Percentiles rank a stretch among this genome's conserved stretches.
These are phyloP conservation scores for Atethmia centrago DNA, from an alignment of 2,888 invertebrate genomes.

Conservation along the genomic window DNA sequence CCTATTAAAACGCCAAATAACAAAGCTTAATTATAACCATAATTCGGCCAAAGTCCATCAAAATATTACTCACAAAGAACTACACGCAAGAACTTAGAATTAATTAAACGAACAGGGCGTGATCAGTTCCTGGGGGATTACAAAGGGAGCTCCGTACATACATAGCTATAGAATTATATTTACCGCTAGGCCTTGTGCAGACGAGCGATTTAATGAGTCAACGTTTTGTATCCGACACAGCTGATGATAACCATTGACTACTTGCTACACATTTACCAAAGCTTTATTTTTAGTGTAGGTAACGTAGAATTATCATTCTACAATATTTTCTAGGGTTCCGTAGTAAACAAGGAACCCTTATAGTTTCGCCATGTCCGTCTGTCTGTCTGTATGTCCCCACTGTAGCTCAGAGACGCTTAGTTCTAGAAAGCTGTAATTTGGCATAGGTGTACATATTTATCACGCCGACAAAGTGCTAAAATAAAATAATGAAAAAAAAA, in stretches of 20 bases:
- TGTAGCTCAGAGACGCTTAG: too few species aligned
- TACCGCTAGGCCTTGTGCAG: conserved; percentile 9
- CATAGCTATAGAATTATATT: conserved; percentile 23
- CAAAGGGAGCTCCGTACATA: conserved; percentile 43
- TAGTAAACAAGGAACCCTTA: too few species aligned
- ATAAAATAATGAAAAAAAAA: too few species aligned
- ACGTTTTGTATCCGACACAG: not conserved
- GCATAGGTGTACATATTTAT: too few species aligned
- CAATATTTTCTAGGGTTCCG: too few species aligned
- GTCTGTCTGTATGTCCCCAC: too few species aligned
- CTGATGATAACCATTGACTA: not conserved
- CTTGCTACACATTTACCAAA: not conserved
- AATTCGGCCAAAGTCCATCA: conserved; percentile 15
- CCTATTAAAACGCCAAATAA: conserved; percentile 6
- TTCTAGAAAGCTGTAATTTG: too few species aligned
- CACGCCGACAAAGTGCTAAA: too few species aligned
- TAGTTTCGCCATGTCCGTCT: too few species aligned
- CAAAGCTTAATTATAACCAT: conserved; percentile 15
- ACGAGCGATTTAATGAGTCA: conserved; percentile 13
- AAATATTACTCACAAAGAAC: conserved; percentile 49
- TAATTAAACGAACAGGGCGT: conserved; percentile 62
- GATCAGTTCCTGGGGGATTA: conserved; percentile 57
- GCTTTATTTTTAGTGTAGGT: too few species aligned
- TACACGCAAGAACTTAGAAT: conserved; percentile 54
- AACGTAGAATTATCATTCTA: too few species aligned